Evolutionary conservation across 2,113 vertebrate species (phyloP), one percentile per base, ranked within the genome.

Genomic region (Python bivittatus): DNA sequence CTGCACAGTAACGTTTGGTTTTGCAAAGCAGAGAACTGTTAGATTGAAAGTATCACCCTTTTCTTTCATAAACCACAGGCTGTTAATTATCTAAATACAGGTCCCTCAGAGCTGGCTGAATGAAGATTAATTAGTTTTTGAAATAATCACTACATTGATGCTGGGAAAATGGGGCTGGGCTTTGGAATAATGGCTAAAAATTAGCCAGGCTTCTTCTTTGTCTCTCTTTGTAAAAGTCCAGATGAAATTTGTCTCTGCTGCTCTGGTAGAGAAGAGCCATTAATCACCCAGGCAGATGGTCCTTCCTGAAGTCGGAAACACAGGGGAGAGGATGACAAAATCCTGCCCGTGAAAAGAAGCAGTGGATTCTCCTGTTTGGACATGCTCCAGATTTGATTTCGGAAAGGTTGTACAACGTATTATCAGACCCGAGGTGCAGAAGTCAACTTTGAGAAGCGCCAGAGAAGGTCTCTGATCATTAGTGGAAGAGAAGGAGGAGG

Each of bases 121-220:
- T 95, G 95, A 97, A 97, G 97, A 98, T 97, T 97, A 98, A 98
- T 98, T 98, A 97, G 96, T 96, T 97, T 97, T 96, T 96, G 93
- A 97, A 97, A 97, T 97, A 98, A 97, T 95, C 97, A 96, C 96
- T 97, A 97, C 96, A 97, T 96, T 96, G 97, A 97, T 97, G 95
- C 79, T 17, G 93, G 86, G 97, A 58, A 54, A 93, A 3, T 0
- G 72, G 94, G 96, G 91, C 93, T 94, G 90, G 95, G 92, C 95
- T 96, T 95, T 92, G 5, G 95, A 97, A 95, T 96, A 97, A 97
- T 93, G 92, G 96, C 95, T 97, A 94, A 96, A 96, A 97, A 97
- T 97, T 97, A 97, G 95, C 96, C 95, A 92, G 89, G 90, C 94
- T 94, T 91, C 95, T 96, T 94, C 96, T 97, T 96, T 96, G 92